phyloP scores from a whole-genome alignment of 2,888 invertebrate genomes.

The Alitta virens region DNA sequence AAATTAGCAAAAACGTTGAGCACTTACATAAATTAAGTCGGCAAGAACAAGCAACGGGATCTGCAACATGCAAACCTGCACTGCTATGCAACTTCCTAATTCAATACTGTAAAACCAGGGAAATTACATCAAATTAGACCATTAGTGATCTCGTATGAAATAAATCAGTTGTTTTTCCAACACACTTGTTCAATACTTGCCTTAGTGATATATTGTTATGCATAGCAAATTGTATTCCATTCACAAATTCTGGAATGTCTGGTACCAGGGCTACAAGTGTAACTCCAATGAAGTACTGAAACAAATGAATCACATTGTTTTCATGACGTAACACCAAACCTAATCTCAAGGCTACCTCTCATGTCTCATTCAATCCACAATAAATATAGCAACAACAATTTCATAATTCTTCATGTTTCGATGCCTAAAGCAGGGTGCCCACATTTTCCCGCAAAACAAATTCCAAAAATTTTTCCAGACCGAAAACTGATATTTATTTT shows the following conservation, averaged over 20 bases:
- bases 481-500: too few relatives aligned
- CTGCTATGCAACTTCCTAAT: constrained; percentile 48
- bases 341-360: too few relatives aligned
- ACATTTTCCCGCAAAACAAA: too few relatives aligned
- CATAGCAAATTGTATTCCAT: constrained; percentile 52
- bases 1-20: not conserved
- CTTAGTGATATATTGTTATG: constrained; percentile 51
- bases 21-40: constrained; percentile 47
- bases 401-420: too few relatives aligned
- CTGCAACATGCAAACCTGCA: constrained; percentile 52
- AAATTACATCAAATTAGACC: too few relatives aligned
- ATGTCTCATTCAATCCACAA: too few relatives aligned
- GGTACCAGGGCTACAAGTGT: constrained; percentile 49
- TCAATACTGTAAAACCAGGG: constrained; percentile 48
- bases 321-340: too few relatives aligned
- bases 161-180: not conserved
- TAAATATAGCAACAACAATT: too few relatives aligned
- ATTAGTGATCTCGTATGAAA: too few relatives aligned
- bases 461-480: too few relatives aligned
- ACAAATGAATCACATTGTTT: too few relatives aligned
- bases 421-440: too few relatives aligned
- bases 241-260: constrained; percentile 49
- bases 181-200: constrained; percentile 28
- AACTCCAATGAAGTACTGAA: constrained; percentile 50
- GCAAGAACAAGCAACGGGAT: constrained; percentile 44